Conservation (phyloP, 2,797 vertebrate genomes). For the Enoplosus armatus region DNA sequence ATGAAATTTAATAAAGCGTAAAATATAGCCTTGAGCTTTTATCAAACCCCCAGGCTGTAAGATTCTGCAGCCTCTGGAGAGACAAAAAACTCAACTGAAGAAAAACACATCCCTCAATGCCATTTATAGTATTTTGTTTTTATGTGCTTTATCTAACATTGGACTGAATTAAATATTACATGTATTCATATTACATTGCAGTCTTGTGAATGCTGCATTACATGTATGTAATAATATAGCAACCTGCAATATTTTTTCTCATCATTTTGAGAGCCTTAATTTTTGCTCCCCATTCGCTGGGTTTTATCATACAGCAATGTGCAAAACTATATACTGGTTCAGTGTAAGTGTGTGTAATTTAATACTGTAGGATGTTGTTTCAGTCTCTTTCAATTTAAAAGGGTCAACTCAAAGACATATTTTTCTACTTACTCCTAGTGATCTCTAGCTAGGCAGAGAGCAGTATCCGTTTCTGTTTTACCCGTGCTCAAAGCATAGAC, state of each 20-base stretch:
- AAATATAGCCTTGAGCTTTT: slow-evolving; percentile 4
- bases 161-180: not conserved
- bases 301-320: slow-evolving; percentile 7
- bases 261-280: not conserved
- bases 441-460: not conserved
- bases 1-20: slow-evolving; percentile 10
- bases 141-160: not conserved
- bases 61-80: not conserved
- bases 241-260: not conserved
- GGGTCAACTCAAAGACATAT: not conserved
- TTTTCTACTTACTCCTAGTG: not conserved
- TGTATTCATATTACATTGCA: not conserved
- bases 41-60: not conserved
- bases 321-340: not conserved
- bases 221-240: not conserved
- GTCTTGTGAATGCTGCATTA: not conserved
- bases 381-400: not conserved
- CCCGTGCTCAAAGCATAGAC: not conserved
- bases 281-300: not conserved
- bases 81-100: not conserved
- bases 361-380: not conserved
- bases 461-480: not conserved
- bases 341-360: not conserved
- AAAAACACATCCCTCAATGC: not conserved
- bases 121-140: slow-evolving; percentile 1